phyloP scores from a whole-genome alignment of 30 jellyfish, hydroid and myxozoan genomes.

The Mastigias papua region DNA sequence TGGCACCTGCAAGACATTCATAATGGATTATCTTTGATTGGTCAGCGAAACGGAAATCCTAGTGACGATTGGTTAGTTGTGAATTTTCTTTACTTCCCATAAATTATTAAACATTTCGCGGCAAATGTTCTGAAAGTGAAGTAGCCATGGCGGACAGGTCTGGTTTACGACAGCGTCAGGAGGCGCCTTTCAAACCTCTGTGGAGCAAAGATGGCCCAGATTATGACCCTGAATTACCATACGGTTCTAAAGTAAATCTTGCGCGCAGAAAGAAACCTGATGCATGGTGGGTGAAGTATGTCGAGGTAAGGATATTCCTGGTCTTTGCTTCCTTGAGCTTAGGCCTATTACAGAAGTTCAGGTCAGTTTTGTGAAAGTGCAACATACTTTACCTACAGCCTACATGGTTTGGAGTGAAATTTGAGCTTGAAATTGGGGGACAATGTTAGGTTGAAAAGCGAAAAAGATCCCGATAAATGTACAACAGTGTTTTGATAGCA shows the following conservation, averaged over 20 bases:
- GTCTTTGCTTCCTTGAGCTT: not conserved
- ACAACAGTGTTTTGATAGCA: too few relatives aligned
- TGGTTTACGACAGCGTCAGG: slow-evolving; percentile 50
- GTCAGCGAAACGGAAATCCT: not conserved
- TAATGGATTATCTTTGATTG: slow-evolving; percentile 3
- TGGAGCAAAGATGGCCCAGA: slow-evolving; percentile 98
- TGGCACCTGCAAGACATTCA: not conserved
- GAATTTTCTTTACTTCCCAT: not conserved
- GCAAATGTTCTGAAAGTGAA: slow-evolving; percentile 12
- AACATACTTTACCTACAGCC: too few relatives aligned
- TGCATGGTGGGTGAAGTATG: slow-evolving; percentile 91
- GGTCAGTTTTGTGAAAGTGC: too few relatives aligned
- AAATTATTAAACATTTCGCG: slow-evolving; percentile 68
- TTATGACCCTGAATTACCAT: slow-evolving; percentile 90
- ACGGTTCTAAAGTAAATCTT: slow-evolving; percentile 92
- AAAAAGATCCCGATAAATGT: too few relatives aligned
- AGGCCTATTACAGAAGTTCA: too few relatives aligned
- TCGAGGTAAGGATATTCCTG: slow-evolving; percentile 63
- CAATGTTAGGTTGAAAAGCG: too few relatives aligned
- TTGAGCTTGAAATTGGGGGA: too few relatives aligned
- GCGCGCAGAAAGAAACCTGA: slow-evolving; percentile 96
- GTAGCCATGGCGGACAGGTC: slow-evolving; percentile 62
- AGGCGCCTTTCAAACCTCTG: slow-evolving; percentile 59
- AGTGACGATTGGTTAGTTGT: not conserved
- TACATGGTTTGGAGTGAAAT: too few relatives aligned